A percentile compares a stretch with the other conserved stretches of the same genome.
Evolutionary conservation across 2,888 invertebrate species (phyloP).

Genomic region (Dolichopus griseipennis): DNA sequence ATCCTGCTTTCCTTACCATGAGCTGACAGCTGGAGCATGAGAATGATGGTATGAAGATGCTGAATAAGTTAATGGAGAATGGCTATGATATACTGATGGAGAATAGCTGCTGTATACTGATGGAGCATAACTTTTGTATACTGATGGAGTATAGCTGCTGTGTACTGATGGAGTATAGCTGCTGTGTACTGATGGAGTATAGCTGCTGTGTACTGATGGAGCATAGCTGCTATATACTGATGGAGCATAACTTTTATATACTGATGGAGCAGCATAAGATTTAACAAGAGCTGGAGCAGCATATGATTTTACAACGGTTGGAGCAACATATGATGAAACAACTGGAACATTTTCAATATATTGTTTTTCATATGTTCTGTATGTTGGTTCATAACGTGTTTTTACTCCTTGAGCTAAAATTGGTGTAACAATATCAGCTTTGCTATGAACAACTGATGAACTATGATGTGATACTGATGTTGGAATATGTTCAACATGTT

Average conservation of each 20-base stretch:
- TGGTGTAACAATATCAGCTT: slow-evolving; percentile 35
- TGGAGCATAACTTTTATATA: neutral
- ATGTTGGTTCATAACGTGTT: slow-evolving; percentile 21
- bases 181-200: neutral
- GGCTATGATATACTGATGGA: no score
- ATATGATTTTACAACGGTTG: slow-evolving; percentile 7
- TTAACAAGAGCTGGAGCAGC: neutral
- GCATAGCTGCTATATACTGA: no score
- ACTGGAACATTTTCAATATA: slow-evolving; percentile 18
- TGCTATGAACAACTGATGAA: slow-evolving; percentile 45
- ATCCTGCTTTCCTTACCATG: no score
- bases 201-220: neutral
- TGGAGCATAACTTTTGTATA: no score
- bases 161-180: no score
- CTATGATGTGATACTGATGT: slow-evolving; percentile 45
- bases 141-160: no score
- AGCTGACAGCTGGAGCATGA: no score
- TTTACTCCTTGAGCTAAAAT: slow-evolving; percentile 26
- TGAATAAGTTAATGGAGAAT: no score
- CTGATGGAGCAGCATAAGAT: neutral
- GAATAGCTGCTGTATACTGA: no score
- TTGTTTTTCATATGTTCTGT: slow-evolving; percentile 11
- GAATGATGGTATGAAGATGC: no score
- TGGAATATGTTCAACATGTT: slow-evolving; percentile 30
- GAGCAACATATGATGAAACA: slow-evolving; percentile 15